A percentile compares a stretch with the other conserved stretches of the same genome.
These are phyloP conservation scores for Lathronympha strigana DNA, from an alignment of 2,888 invertebrate genomes.

Conservation along the genomic window DNA sequence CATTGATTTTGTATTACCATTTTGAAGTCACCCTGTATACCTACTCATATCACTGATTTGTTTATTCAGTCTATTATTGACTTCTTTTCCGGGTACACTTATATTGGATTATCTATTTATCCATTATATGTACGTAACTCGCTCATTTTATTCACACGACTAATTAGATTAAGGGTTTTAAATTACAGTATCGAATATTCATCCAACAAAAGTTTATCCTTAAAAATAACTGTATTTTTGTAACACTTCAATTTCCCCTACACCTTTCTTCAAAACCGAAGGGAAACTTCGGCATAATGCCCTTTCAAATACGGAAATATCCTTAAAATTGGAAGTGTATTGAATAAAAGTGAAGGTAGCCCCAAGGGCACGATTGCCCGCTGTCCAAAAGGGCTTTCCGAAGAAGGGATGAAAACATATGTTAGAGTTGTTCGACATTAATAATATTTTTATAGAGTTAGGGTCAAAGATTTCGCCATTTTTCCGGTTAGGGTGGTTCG, in stretches of 20 bases:
- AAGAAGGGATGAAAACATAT: conserved; percentile 18
- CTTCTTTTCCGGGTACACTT: too few relatives aligned
- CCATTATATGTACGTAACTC: too few relatives aligned
- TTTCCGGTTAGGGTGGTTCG: conserved; percentile 5
- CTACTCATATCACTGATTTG: too few relatives aligned
- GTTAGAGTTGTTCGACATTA: conserved; percentile 29
- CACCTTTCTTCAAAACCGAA: conserved; percentile 4
- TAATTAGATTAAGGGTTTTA: too few relatives aligned
- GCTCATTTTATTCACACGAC: too few relatives aligned
- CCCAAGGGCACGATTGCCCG: conserved; percentile 30
- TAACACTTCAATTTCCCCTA: neutral
- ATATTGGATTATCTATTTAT: too few relatives aligned
- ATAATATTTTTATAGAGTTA: conserved; percentile 30
- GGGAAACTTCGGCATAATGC: conserved; percentile 26
- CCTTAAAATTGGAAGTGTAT: conserved; percentile 35
- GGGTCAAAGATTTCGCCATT: conserved; percentile 7
- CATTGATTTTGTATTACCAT: too few relatives aligned
- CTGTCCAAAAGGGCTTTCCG: conserved; percentile 15
- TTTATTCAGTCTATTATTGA: too few relatives aligned
- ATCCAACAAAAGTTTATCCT: neutral
- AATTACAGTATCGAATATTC: too few relatives aligned
- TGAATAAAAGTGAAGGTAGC: conserved; percentile 33
- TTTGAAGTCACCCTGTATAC: too few relatives aligned
- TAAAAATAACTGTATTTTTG: neutral
- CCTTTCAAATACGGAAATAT: conserved; percentile 29